phyloP scores from a whole-genome alignment of 2,888 invertebrate genomes.

The Sturmia bella region DNA sequence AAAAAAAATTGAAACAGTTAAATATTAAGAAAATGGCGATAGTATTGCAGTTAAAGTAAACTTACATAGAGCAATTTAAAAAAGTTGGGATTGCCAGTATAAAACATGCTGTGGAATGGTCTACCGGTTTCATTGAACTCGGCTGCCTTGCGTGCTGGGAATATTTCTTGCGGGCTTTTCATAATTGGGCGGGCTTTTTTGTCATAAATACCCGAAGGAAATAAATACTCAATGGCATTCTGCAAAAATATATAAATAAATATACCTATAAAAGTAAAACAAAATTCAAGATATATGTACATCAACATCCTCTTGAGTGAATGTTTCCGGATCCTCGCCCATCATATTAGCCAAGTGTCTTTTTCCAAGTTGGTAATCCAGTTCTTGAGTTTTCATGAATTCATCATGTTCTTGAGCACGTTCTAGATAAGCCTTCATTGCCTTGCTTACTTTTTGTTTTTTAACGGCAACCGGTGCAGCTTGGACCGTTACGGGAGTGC shows the following conservation, averaged over 20 bases:
- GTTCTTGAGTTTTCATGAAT: constrained; percentile 90
- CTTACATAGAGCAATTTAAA: constrained; percentile 91
- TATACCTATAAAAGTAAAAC: too few relatives aligned
- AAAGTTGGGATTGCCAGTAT: constrained; percentile 93
- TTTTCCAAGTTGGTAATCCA: constrained; percentile 94
- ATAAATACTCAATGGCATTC: constrained; percentile 95
- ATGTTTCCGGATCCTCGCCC: constrained; percentile 95
- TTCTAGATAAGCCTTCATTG: constrained; percentile 94
- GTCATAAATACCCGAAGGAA: constrained; percentile 96
- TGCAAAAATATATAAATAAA: too few relatives aligned
- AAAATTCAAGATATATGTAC: constrained; percentile 82
- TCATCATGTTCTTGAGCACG: constrained; percentile 90
- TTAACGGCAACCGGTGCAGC: constrained; percentile 77
- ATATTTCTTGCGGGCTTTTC: constrained; percentile 94
- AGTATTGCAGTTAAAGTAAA: constrained; percentile 56
- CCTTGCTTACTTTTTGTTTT: constrained; percentile 89
- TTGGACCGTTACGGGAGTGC: constrained; percentile 77
- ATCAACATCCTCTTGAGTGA: constrained; percentile 93
- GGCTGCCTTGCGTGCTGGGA: constrained; percentile 91
- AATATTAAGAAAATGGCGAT: constrained; percentile 63
- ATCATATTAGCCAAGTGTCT: constrained; percentile 99
- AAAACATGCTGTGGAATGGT: constrained; percentile 95
- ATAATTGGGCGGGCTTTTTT: constrained; percentile 93
- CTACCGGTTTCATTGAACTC: constrained; percentile 95
- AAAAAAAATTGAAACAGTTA: constrained; percentile 13